Percentiles rank a stretch among this genome's conserved stretches.
Conservation (phyloP, 2,113 vertebrate species). For the Nothocercus nigrocapillus region DNA sequence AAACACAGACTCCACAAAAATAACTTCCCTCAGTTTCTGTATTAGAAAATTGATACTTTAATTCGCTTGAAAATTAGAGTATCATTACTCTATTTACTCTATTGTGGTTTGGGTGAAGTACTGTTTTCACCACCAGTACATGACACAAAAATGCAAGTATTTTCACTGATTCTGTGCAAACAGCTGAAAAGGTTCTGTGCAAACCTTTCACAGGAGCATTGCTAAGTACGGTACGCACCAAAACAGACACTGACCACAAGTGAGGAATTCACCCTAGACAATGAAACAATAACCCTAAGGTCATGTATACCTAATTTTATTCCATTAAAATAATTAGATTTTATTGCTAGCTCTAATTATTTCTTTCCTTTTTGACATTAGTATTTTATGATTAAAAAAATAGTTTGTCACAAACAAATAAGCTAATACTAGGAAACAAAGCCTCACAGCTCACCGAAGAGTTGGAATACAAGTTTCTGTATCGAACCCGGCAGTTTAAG, state of each 20-base stretch:
- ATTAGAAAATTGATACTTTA: background rate
- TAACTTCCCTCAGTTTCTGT: background rate
- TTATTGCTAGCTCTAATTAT: background rate
- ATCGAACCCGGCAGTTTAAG: constrained; percentile 52
- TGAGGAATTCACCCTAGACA: background rate
- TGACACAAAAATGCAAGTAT: background rate
- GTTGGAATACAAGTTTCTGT: constrained; percentile 55
- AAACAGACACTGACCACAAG: background rate
- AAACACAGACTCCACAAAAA: background rate
- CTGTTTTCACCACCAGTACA: background rate
- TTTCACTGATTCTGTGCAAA: background rate
- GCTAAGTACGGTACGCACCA: background rate
- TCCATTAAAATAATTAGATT: background rate
- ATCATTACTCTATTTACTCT: background rate
- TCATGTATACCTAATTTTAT: background rate
- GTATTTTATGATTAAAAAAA: background rate
- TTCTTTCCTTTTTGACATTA: background rate
- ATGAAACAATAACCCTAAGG: background rate
- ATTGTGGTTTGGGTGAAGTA: background rate
- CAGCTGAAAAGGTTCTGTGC: background rate
- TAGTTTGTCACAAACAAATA: background rate
- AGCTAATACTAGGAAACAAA: background rate
- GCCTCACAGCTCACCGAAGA: constrained; percentile 58
- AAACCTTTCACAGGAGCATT: background rate
- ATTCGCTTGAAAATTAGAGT: background rate